Conservation (phyloP, 2,113 vertebrate genomes). For the Cisticola juncidis region DNA sequence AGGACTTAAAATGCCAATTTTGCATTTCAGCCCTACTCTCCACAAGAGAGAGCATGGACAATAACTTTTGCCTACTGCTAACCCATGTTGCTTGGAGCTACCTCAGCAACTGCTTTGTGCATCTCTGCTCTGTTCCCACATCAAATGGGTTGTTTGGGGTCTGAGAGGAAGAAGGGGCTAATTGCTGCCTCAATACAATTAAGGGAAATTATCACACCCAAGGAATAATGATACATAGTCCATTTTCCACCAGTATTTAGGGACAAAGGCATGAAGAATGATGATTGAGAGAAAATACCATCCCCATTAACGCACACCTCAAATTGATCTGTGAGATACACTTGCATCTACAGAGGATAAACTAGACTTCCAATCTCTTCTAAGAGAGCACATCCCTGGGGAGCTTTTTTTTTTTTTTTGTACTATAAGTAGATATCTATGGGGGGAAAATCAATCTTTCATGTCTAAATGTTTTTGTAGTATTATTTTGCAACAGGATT, state of each 20-base stretch:
- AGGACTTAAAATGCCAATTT: neutral
- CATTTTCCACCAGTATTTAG: neutral
- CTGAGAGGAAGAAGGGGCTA: neutral
- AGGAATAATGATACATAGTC: neutral
- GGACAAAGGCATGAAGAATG: neutral
- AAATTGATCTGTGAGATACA: neutral
- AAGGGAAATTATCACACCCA: neutral
- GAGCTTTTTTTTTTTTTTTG: slow-evolving; percentile 3
- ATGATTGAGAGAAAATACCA: neutral
- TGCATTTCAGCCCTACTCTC: neutral
- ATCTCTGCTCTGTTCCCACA: neutral
- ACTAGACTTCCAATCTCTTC: neutral
- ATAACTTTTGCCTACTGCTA: neutral
- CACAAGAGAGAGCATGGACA: neutral
- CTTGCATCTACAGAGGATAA: neutral
- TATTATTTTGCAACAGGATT: slow-evolving; percentile 12
- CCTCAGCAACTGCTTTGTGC: fast-evolving
- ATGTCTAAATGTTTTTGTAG: slow-evolving; percentile 29
- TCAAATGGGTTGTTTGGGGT: neutral
- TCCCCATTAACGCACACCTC: neutral
- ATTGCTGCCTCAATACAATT: neutral
- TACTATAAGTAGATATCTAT: slow-evolving; percentile 21
- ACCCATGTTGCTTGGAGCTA: neutral
- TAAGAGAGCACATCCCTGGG: neutral
- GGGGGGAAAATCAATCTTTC: neutral